Evolutionary conservation across 2,888 invertebrate species (phyloP).

Genomic region (Meteorus cinctellus): DNA sequence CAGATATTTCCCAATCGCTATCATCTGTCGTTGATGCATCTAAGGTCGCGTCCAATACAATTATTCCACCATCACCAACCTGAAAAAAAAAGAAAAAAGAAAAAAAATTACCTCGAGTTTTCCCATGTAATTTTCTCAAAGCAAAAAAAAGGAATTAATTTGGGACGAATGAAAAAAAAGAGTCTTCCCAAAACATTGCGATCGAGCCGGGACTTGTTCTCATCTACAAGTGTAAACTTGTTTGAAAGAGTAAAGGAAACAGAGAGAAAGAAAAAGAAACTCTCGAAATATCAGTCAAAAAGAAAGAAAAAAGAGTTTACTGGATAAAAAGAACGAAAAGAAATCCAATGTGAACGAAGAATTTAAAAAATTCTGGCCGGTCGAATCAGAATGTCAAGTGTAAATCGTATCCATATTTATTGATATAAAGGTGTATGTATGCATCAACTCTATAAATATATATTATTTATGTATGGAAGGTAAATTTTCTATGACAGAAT

Average conservation of each 20-base stretch:
- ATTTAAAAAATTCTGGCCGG: not conserved
- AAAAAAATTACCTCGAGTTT: not conserved
- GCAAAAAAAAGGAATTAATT: no score
- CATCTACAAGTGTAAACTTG: no score
- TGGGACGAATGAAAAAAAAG: no score
- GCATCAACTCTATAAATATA: not conserved
- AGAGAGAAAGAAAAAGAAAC: no score
- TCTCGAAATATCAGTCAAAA: not conserved
- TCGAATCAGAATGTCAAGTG: not conserved
- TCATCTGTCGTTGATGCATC: constrained; percentile 80
- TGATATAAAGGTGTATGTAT: not conserved
- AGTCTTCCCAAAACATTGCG: no score
- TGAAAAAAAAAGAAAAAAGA: constrained; percentile 65
- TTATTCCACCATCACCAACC: constrained; percentile 79
- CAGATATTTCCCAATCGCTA: constrained; percentile 75
- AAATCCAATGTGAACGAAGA: not conserved
- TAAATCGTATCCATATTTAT: not conserved
- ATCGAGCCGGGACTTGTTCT: no score
- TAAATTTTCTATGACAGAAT: not conserved
- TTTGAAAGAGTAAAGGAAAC: no score
- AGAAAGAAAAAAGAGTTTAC: not conserved
- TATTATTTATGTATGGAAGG: not conserved
- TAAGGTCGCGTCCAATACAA: constrained; percentile 77
- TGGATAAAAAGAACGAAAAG: not conserved
- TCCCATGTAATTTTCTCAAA: no score